These are phyloP conservation scores for Pelochelys cantorii DNA, from an alignment of 2,797 vertebrate genomes.

Conservation along the genomic window DNA sequence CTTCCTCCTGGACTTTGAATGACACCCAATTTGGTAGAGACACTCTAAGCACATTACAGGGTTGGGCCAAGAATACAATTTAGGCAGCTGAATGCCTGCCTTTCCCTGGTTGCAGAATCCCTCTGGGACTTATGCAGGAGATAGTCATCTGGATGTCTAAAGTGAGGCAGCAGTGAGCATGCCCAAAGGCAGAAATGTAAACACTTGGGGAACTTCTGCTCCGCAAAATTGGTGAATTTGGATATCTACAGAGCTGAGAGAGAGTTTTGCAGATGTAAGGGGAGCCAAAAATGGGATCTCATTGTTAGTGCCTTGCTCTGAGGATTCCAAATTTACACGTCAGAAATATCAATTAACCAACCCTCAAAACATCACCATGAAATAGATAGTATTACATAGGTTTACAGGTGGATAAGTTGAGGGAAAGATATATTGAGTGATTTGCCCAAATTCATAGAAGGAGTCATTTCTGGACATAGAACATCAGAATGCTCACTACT, in stretches of 20 bases:
- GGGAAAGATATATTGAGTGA: neutral
- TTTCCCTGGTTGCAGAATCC: neutral
- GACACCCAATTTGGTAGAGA: too few species aligned
- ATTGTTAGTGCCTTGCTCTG: neutral
- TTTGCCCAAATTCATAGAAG: accelerated
- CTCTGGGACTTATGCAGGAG: neutral
- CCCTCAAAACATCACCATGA: neutral
- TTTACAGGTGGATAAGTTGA: neutral
- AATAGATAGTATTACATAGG: neutral
- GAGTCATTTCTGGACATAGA: neutral
- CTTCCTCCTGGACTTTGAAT: neutral
- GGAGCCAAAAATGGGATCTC: neutral
- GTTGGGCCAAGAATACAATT: too few species aligned
- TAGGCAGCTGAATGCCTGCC: neutral
- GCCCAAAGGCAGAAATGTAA: neutral
- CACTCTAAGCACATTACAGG: too few species aligned
- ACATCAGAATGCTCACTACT: neutral
- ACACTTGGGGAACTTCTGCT: neutral
- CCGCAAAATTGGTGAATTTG: neutral
- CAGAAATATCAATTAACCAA: neutral
- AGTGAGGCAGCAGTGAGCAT: neutral
- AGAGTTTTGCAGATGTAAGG: neutral
- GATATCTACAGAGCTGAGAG: neutral
- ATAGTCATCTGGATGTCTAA: neutral
- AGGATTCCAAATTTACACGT: neutral